Conservation (phyloP, 2,797 vertebrate species). For the Peromyscus aztecus region DNA sequence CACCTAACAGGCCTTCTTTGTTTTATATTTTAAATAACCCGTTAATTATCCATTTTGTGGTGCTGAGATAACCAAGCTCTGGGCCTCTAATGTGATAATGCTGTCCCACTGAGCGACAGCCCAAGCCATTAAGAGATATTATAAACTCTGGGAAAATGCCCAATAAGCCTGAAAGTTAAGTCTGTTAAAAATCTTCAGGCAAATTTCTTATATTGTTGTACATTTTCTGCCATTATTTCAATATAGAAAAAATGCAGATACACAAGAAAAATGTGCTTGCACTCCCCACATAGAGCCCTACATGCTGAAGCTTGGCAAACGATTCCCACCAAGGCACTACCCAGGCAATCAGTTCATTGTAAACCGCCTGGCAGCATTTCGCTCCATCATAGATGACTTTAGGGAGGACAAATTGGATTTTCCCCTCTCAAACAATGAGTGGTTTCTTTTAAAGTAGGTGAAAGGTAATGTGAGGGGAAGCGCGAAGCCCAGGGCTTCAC, state of each 20-base stretch:
- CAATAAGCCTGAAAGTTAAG: constrained; percentile 34
- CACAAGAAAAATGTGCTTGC: not conserved
- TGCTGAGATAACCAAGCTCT: not conserved
- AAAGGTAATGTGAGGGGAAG: constrained; percentile 71
- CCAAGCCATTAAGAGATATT: not conserved
- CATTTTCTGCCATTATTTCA: constrained; percentile 56
- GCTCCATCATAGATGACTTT: constrained; percentile 69
- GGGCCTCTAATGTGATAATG: not conserved
- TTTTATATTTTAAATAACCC: not conserved
- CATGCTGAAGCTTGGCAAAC: not conserved
- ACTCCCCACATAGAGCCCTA: constrained; percentile 30
- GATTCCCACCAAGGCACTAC: constrained; percentile 42
- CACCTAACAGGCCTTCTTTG: not conserved
- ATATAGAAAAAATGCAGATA: constrained; percentile 26
- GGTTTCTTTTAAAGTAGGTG: constrained; percentile 83
- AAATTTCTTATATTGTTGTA: not conserved
- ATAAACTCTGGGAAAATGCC: constrained; percentile 5
- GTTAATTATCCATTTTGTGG: not conserved
- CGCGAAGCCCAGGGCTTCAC: not conserved
- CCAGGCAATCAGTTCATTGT: constrained; percentile 61
- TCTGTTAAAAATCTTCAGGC: not conserved
- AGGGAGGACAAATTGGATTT: constrained; percentile 76
- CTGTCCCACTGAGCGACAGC: not conserved
- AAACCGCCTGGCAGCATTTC: constrained; percentile 72
- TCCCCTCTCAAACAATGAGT: constrained; percentile 79